Evolutionary conservation across 2,797 vertebrate species (phyloP).

Genomic region (Phalanger gymnotis): DNA sequence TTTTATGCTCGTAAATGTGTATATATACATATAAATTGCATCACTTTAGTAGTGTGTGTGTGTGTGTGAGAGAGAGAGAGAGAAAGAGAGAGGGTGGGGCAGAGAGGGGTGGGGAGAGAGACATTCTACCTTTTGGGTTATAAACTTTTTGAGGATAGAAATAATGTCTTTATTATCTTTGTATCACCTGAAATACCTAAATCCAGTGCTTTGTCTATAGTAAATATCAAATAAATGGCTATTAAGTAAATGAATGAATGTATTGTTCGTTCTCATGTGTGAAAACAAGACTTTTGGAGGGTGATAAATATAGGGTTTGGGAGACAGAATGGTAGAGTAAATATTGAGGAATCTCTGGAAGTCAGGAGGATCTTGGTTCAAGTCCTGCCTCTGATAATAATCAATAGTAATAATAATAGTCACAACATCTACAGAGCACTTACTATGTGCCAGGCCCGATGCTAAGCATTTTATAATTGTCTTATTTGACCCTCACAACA

Average conservation of each 20-base stretch:
- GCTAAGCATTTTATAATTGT: neutral
- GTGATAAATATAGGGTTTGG: neutral
- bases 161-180: neutral
- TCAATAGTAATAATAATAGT: neutral
- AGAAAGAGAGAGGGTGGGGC: too few species aligned
- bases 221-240: neutral
- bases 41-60: neutral
- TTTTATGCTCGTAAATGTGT: neutral
- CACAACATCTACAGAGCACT: neutral
- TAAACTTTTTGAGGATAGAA: neutral
- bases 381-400: neutral
- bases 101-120: too few species aligned
- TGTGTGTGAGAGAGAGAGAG: too few species aligned
- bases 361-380: neutral
- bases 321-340: neutral
- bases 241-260: neutral
- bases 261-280: neutral
- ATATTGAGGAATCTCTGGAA: neutral
- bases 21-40: neutral
- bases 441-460: neutral
- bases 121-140: neutral
- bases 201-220: neutral
- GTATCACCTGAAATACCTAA: neutral
- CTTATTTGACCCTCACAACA: neutral
- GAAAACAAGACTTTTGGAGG: neutral